Evolutionary conservation across 2,888 invertebrate species (phyloP), one percentile per base, ranked within the genome.

Genomic region (Erynnis tages): DNA sequence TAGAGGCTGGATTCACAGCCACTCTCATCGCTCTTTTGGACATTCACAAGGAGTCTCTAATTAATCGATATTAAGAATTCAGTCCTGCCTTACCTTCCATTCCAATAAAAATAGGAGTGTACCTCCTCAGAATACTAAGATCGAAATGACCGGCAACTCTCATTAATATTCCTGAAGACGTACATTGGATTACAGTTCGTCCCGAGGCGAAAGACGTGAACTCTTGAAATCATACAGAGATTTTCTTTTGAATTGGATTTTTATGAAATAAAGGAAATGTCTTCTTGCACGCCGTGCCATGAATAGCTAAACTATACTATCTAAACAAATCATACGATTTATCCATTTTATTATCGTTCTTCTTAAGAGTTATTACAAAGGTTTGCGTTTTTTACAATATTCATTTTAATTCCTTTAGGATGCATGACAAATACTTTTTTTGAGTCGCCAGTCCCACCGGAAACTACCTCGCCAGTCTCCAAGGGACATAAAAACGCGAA

Each of bases 31-130:
- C n/a, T n/a, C n/a, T n/a, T n/a, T 54, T 57, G 57, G 54, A 43
- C 52, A 62, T 61, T 54, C 61, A 69, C 67, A 69, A 67, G 66
- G 62, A 69, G 61, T 58, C 58, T 58, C 61, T 70, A 71, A 75
- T 74, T 75, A 65, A 71, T 66, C 62, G 61, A 52, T 53, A 70
- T 68, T 67, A 65, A 52, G 56, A 69, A 71, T 61, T 63, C 63
- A 63, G 62, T 55, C 63, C 56, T 60, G 64, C 63, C 58, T 62
- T 50, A 55, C 59, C 54, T 58, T 60, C 57, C 59, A 49, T 52
- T 52, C 44, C 44, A 54, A 56, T 56, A 56, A 56, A 56, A 56
- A 56, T 52, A 47, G 46, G 41, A 52, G 47, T 43, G 47, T 41
- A 54, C 45, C 44, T 38, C 47, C 46, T 25, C 43, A 37, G 56